Conservation (phyloP, 23 tunicate species). For the Clavelina lepadiformis region DNA sequence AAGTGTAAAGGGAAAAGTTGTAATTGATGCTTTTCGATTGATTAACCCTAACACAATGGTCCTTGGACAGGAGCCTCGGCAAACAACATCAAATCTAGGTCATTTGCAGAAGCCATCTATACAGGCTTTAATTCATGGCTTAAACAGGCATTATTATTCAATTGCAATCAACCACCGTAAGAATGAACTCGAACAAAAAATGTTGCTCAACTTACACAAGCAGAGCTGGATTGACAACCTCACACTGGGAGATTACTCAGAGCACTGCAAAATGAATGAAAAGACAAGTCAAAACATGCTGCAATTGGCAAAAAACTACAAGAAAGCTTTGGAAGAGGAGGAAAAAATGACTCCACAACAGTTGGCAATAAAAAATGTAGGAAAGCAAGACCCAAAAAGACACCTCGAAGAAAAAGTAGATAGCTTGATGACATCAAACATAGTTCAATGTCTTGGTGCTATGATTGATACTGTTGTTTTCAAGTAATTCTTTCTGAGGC, state of each 20-base stretch:
- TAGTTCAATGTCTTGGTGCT: conserved; percentile 86
- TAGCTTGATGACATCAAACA: conserved; percentile 76
- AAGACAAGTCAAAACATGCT: conserved; percentile 71
- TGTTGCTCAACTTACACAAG: conserved; percentile 94
- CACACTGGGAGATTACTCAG: conserved; percentile 74
- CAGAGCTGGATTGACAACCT: conserved; percentile 93
- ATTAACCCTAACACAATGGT: conserved; percentile 96
- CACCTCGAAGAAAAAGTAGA: conserved; percentile 97
- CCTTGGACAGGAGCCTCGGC: conserved; percentile 93
- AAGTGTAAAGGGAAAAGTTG: conserved; percentile 97
- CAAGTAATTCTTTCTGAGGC: conserved; percentile 42
- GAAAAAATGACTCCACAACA: conserved; percentile 92
- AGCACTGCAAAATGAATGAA: conserved; percentile 86
- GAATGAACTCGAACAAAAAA: conserved; percentile 96
- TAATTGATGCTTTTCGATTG: conserved; percentile 94
- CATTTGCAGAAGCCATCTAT: conserved; percentile 97
- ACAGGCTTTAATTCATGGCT: conserved; percentile 97
- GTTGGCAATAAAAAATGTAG: conserved; percentile 83
- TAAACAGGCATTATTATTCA: conserved; percentile 94
- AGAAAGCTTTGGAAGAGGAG: conserved; percentile 94
- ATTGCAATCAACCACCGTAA: conserved; percentile 94
- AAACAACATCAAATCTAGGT: conserved; percentile 93
- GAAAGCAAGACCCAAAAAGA: conserved; percentile 96
- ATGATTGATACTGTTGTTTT: conserved; percentile 92
- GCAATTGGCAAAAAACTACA: conserved; percentile 86